Evolutionary conservation across 2,113 vertebrate genomes (phyloP), one percentile per base, ranked within the genome.

Genomic region (Sinosuthora webbiana): DNA sequence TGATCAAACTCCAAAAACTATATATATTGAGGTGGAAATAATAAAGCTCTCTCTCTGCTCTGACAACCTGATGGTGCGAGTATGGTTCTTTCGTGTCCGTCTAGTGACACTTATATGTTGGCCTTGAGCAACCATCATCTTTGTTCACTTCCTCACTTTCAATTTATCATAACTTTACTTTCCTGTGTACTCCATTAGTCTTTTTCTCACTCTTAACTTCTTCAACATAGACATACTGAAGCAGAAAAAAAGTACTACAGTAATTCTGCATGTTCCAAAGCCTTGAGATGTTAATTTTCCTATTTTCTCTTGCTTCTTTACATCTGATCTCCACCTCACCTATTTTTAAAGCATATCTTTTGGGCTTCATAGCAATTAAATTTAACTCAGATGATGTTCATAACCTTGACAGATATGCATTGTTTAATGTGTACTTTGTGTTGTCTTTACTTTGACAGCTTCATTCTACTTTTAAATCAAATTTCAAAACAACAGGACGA

Each of bases 381-480:
- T 63, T 84, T 94, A 78, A 87, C 86, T 96, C 82, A 81, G 65
- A 92, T 69, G 63, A 94, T 67, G 92, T 95, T 84, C 60, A 45
- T 92, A 97, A 81, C 31, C 30, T 76, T 79, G 71, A 85, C 73
- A 89, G 70, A 53, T 80, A 93, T 45, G 76, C 8, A 63, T 63
- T 95, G 20, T 94, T 87, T 67, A 57, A 60, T 33, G 18, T 39
- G 35, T 65, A 59, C 67, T 87, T 85, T 88, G 62, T 89, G 37
- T 93, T 94, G 90, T 62, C 65, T 94, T 93, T 95, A 45, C 35
- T 90, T 63, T 87, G 74, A 91, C 62, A 96, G 35, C 28, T 95
- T 93, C 45, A 68, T 87, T 95, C 57, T 84, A 87, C 73, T 93
- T 93, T 76, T 53, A 82, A 95, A 94, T 28, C 15, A 88, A 69